These are phyloP conservation scores for Oscheius sp. DNA, from an alignment of 2,888 invertebrate genomes.

Conservation along the genomic window DNA sequence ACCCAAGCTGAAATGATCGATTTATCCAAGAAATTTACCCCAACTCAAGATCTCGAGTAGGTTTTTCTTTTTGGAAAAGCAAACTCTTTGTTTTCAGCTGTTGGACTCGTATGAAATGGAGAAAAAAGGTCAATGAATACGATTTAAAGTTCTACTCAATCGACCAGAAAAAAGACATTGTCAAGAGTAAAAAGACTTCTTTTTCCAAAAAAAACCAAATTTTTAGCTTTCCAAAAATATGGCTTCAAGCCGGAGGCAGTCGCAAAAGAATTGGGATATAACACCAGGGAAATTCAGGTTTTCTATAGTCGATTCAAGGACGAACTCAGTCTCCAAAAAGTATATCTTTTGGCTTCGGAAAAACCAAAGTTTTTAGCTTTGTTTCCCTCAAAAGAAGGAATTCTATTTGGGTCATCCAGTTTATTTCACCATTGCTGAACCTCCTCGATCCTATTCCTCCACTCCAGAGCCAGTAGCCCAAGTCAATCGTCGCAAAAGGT, in stretches of 20 bases:
- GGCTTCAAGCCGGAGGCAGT: neutral
- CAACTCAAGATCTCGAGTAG: neutral
- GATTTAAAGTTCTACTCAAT: neutral
- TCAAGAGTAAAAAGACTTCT: too few species aligned
- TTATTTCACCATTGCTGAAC: neutral
- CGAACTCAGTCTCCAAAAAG: neutral
- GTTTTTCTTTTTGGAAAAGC: neutral
- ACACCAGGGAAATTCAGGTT: neutral
- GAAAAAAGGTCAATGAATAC: neutral
- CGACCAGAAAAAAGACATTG: neutral
- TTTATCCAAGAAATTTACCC: slow-evolving; percentile 12
- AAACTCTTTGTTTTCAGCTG: neutral
- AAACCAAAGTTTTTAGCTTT: neutral
- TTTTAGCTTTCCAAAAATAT: slow-evolving; percentile 12
- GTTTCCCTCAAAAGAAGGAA: slow-evolving; percentile 3
- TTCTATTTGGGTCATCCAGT: neutral
- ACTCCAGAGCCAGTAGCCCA: slow-evolving; percentile 7
- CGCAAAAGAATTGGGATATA: neutral
- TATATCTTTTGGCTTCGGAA: neutral
- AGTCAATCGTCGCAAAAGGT: neutral
- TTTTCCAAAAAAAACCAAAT: too few species aligned
- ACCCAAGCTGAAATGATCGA: neutral
- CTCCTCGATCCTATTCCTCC: neutral
- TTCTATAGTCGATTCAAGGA: slow-evolving; percentile 2
- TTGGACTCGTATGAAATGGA: neutral